These are phyloP conservation scores for Theristus sp. DNA, from an alignment of 2,888 invertebrate species.

Conservation along the genomic window DNA sequence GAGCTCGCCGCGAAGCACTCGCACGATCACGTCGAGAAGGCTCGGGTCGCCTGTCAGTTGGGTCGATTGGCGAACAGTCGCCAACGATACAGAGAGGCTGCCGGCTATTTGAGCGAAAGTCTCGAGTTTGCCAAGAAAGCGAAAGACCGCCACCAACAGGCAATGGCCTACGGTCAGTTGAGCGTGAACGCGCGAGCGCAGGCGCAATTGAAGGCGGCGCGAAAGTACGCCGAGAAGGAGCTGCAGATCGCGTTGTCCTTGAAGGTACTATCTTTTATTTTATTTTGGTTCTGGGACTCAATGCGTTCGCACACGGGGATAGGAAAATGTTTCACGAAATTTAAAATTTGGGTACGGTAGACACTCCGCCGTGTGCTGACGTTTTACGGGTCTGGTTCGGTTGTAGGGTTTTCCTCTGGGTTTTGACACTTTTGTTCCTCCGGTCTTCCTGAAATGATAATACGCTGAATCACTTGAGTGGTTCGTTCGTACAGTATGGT, in stretches of 20 bases:
- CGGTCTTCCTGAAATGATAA: too few relatives aligned
- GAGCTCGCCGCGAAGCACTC: not conserved
- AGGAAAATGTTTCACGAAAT: too few relatives aligned
- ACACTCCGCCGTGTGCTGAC: not conserved
- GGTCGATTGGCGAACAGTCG: not conserved
- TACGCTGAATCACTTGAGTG: too few relatives aligned
- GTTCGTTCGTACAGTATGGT: too few relatives aligned
- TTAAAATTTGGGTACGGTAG: not conserved
- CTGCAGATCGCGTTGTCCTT: not conserved
- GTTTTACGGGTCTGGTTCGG: too few relatives aligned
- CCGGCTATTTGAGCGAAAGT: not conserved
- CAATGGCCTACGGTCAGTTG: not conserved
- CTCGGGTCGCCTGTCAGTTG: not conserved
- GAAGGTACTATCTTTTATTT: too few relatives aligned
- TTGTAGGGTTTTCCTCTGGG: too few relatives aligned
- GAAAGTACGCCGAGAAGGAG: not conserved
- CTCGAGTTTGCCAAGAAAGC: not conserved
- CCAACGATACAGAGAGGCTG: not conserved
- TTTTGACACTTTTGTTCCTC: too few relatives aligned
- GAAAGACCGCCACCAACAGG: not conserved
- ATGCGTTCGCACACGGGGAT: too few relatives aligned
- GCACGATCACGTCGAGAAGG: not conserved
- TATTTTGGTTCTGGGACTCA: too few relatives aligned
- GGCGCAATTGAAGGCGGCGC: not conserved
- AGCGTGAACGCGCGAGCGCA: not conserved